Evolutionary conservation across 2,113 vertebrate genomes (phyloP).

Genomic region (Salvelinus fontinalis): DNA sequence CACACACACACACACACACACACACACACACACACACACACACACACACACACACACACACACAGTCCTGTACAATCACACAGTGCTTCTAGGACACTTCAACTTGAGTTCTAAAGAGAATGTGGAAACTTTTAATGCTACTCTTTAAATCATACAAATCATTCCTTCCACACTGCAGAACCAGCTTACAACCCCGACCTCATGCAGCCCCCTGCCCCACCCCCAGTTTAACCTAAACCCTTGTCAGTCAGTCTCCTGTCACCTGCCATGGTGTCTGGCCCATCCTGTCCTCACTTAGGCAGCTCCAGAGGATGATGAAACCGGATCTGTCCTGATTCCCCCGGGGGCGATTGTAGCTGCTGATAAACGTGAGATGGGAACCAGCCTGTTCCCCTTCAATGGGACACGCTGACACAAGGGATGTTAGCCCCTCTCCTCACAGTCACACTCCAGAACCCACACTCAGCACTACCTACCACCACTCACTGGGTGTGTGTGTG

Average conservation of each 20-base stretch:
- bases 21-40: background rate
- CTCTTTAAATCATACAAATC: no score
- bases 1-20: background rate
- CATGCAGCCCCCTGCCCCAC: background rate
- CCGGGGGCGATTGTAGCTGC: slow-evolving; percentile 19
- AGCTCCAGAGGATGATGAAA: slow-evolving; percentile 40
- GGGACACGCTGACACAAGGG: slow-evolving; percentile 21
- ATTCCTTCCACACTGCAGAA: background rate
- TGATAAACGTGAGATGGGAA: slow-evolving; percentile 45
- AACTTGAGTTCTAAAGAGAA: no score
- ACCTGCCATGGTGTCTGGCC: slow-evolving; percentile 19
- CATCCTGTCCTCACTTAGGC: background rate
- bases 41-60: background rate
- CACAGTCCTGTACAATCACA: background rate
- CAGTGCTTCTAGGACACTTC: background rate
- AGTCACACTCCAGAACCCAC: background rate
- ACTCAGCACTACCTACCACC: background rate
- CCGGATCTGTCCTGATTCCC: slow-evolving; percentile 2
- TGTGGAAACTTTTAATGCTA: no score
- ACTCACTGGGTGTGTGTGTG: background rate
- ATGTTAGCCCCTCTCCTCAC: slow-evolving; percentile 4
- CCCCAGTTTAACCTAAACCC: background rate
- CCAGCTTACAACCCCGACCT: background rate
- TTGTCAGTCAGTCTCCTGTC: slow-evolving; percentile 21
- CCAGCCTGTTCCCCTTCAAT: slow-evolving; percentile 9